Evolutionary conservation across 64 coral and sea anemone genomes (phyloP).

Genomic region (Exaiptasia diaphana): DNA sequence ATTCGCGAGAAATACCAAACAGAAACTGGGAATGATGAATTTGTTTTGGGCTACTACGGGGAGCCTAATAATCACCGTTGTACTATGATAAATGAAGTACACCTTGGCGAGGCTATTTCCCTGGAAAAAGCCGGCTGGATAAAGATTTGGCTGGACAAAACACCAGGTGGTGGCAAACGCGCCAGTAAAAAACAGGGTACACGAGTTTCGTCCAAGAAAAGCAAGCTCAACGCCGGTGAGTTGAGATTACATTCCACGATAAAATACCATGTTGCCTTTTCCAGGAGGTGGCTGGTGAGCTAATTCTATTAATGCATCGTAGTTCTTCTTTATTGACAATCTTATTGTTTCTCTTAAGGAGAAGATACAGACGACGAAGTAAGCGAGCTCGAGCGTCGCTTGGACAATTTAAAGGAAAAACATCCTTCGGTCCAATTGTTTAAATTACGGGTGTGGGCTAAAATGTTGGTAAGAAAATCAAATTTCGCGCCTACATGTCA

Average conservation of each 20-base stretch:
- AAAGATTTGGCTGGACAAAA: background rate
- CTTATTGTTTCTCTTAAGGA: background rate
- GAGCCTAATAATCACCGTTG: background rate
- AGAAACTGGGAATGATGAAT: background rate
- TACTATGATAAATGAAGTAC: background rate
- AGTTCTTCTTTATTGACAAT: background rate
- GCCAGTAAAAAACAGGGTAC: background rate
- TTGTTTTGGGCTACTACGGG: background rate
- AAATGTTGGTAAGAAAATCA: background rate
- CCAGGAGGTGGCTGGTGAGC: background rate
- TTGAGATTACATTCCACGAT: background rate
- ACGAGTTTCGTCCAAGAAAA: background rate
- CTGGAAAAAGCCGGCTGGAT: background rate
- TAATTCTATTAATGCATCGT: background rate
- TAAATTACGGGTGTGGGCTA: background rate
- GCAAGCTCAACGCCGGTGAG: background rate
- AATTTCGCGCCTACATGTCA: background rate
- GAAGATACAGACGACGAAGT: background rate
- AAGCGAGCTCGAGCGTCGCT: background rate
- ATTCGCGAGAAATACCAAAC: background rate
- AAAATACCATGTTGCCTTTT: background rate
- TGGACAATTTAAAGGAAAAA: background rate
- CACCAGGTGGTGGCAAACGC: background rate
- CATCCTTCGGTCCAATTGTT: background rate
- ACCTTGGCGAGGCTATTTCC: background rate